Percentiles rank a stretch among this genome's conserved stretches.
phyloP scores from a whole-genome alignment of 1,140 invertebrate species.

The Brachystomella parvula region DNA sequence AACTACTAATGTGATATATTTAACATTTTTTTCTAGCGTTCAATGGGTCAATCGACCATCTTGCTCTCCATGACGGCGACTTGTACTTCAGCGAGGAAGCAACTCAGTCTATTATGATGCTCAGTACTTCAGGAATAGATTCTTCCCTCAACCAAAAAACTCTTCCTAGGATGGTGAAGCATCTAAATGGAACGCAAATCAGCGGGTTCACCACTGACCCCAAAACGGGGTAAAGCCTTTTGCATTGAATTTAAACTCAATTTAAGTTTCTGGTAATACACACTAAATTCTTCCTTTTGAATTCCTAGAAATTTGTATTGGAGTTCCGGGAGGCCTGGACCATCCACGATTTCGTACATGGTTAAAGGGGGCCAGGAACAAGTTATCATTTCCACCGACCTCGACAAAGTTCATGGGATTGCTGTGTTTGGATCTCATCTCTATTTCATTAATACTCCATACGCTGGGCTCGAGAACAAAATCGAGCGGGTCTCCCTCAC shows the following conservation, averaged over 20 bases:
- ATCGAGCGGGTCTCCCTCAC: background rate
- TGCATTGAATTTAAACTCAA: too few relatives aligned
- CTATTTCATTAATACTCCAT: background rate
- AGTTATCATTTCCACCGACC: background rate
- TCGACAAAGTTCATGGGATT: background rate
- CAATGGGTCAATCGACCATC: background rate
- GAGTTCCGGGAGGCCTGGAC: background rate
- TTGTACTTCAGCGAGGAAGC: background rate
- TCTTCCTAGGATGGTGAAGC: too few relatives aligned
- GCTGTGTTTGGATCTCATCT: background rate
- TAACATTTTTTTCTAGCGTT: background rate
- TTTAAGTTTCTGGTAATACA: too few relatives aligned
- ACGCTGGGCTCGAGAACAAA: background rate
- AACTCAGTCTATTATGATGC: background rate
- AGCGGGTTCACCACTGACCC: too few relatives aligned
- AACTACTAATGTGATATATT: background rate
- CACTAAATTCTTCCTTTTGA: too few relatives aligned
- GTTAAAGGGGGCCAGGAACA: background rate
- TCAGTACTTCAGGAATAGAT: background rate
- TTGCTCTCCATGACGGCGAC: background rate
- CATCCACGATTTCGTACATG: background rate
- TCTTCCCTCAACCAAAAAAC: too few relatives aligned
- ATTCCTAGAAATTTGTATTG: background rate
- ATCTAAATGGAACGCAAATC: too few relatives aligned
- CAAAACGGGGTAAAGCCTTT: too few relatives aligned